Evolutionary conservation across 2,888 invertebrate species (phyloP), one percentile per base, ranked within the genome.

Genomic region (Calameuta pallipes): DNA sequence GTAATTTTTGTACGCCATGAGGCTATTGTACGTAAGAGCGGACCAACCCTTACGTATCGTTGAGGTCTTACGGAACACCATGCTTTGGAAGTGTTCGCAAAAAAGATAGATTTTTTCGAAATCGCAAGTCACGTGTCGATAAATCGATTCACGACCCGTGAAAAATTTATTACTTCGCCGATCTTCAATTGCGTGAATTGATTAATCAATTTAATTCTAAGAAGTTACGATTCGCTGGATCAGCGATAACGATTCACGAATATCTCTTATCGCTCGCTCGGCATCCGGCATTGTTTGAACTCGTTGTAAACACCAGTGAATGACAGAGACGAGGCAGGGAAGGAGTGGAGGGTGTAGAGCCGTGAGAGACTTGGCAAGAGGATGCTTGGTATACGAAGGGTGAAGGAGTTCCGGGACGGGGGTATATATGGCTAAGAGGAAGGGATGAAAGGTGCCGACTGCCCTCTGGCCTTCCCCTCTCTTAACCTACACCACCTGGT

Each of bases 371-470:
- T 56, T 56, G 23, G 23, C 23, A 23, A 23, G 56, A 56, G 56
- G 56, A 56, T 56, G 56, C 56, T 56, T 56, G 56, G 56, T 56
- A 56, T 56, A 56, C 56, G 56, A 56, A 56, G 56, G 56, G 56
- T 56, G 56, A 56, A 56, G 56, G 23, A 23, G 23, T 56, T 9
- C 56, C 56, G 56, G 23, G 56, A 56, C 23, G 56, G 56, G 56
- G 56, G 56, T 23, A 56, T 23, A 23, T 56, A 23, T 2, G 56
- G 23, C 9, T 2, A 56, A 56, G 56, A 56, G 36, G 75, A 75
- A 78, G 78, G 78, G 78, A 78, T 78, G 75, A 75, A 78, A 78
- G 78, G 75, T 75, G 74, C 78, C 78, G 78, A 69, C 78, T 31
- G 75, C 31, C 56, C 75, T 37, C 68, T 68, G 68, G 56, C 75